Conservation (phyloP, 2,888 invertebrate genomes). For the Formica aserva region DNA sequence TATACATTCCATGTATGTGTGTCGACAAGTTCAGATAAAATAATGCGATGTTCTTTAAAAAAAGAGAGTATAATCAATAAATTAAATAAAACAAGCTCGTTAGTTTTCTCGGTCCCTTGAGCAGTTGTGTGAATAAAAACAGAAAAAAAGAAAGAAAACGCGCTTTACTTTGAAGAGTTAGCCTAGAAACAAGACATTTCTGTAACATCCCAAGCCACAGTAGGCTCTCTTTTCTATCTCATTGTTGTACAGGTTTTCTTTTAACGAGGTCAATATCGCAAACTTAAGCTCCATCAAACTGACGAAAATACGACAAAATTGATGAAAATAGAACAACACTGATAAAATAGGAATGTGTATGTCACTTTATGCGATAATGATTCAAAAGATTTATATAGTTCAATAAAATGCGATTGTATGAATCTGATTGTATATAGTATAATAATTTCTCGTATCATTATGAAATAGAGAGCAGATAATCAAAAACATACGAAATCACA, state of each 20-base stretch:
- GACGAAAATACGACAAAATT: not conserved
- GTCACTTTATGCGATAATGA: not conserved
- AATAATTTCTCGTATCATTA: not conserved
- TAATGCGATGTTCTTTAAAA: not conserved
- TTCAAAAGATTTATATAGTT: not conserved
- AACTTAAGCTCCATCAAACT: constrained; percentile 19
- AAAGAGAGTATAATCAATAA: constrained; percentile 13
- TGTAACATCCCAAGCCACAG: constrained; percentile 47
- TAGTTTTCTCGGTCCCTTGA: constrained; percentile 54
- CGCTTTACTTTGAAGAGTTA: constrained; percentile 45
- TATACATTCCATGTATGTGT: constrained; percentile 4
- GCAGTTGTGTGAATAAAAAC: constrained; percentile 13
- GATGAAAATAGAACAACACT: not conserved
- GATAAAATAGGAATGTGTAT: not conserved
- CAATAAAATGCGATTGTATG: not conserved
- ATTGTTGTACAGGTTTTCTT: constrained; percentile 45
- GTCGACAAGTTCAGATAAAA: not conserved
- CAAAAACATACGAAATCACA: not conserved
- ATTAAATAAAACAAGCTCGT: constrained; percentile 48
- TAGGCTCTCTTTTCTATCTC: not conserved
- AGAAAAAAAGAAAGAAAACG: constrained; percentile 22
- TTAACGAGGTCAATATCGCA: constrained; percentile 54
- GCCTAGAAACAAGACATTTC: constrained; percentile 52
- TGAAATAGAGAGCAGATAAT: not conserved
- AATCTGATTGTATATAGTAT: not conserved